These are phyloP conservation scores for Nephrotoma flavescens DNA, from an alignment of 2,888 invertebrate species.

Conservation along the genomic window DNA sequence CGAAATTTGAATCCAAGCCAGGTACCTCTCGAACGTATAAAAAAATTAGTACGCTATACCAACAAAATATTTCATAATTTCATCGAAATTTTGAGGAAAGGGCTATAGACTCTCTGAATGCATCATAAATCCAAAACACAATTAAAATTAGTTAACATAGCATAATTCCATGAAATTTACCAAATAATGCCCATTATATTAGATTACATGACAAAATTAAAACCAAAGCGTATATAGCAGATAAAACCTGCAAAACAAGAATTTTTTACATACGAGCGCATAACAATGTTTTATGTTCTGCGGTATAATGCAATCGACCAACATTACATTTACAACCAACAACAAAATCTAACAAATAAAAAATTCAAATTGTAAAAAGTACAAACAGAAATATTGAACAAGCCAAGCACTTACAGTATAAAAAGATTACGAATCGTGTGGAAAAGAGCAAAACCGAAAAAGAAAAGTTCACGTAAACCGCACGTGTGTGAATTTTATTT, in stretches of 20 bases:
- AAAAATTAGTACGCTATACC: too few species aligned
- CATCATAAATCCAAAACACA: too few species aligned
- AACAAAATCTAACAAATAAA: neutral
- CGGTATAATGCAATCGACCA: neutral
- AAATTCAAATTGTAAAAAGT: neutral
- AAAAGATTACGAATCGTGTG: neutral
- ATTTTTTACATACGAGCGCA: neutral
- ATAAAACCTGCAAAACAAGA: neutral
- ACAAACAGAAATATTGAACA: neutral
- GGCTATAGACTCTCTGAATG: too few species aligned
- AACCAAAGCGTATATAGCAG: neutral
- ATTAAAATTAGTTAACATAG: too few species aligned
- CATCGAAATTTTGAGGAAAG: too few species aligned
- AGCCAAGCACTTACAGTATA: neutral
- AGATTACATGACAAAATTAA: neutral
- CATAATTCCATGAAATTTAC: neutral
- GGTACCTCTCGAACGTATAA: too few species aligned
- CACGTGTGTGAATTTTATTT: neutral
- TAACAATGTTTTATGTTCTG: neutral
- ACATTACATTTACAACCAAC: neutral
- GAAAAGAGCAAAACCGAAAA: neutral
- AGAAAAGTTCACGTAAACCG: neutral
- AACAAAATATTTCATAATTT: too few species aligned
- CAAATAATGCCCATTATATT: neutral
- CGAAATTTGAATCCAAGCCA: too few species aligned